A percentile compares a stretch with the other conserved stretches of the same genome.
Conservation (phyloP, 2,113 vertebrate genomes). For the Trachemys scripta region DNA sequence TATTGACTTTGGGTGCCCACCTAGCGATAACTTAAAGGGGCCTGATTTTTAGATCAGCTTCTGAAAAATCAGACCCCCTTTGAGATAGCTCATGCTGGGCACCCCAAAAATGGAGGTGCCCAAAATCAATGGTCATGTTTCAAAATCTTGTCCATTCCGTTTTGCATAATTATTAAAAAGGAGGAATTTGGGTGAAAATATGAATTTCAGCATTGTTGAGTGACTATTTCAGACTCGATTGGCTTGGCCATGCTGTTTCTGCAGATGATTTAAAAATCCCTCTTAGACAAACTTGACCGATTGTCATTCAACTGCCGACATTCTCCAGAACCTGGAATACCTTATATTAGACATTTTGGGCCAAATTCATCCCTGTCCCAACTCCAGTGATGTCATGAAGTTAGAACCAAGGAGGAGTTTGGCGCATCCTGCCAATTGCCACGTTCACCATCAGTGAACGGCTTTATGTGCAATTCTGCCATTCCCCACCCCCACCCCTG, state of each 20-base stretch:
- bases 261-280: background rate
- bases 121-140: background rate
- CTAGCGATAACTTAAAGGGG: background rate
- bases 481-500: background rate
- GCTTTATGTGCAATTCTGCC: background rate
- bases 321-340: background rate
- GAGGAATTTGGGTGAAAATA: rapidly evolving
- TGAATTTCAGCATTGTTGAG: rapidly evolving
- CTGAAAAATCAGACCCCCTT: background rate
- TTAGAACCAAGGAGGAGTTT: background rate
- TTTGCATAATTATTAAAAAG: rapidly evolving
- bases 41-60: background rate
- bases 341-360: background rate
- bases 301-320: background rate
- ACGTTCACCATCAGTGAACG: background rate
- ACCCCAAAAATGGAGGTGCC: background rate
- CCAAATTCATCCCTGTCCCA: background rate
- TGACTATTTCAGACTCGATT: rapidly evolving
- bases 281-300: background rate
- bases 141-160: background rate
- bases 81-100: background rate
- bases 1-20: background rate
- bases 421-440: background rate
- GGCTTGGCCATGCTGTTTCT: background rate
- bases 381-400: rapidly evolving